phyloP scores from a whole-genome alignment of 2,113 vertebrate genomes.

The Arenaria interpres region DNA sequence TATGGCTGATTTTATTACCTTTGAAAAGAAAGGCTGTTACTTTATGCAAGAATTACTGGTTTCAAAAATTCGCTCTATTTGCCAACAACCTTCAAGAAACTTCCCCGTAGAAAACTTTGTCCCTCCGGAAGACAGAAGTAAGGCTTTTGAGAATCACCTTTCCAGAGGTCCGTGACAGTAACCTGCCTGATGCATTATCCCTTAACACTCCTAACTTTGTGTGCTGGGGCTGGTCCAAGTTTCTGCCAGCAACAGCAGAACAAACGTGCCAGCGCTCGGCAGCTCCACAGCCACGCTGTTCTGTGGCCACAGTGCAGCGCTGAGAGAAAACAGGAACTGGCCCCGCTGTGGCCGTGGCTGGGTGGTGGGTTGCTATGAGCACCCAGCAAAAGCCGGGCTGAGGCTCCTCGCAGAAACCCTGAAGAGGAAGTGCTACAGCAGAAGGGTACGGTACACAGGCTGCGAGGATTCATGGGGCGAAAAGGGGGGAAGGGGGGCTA shows the following conservation, averaged over 20 bases:
- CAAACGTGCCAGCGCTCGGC: rapidly evolving
- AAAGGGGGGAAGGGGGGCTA: rapidly evolving
- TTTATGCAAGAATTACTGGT: neutral
- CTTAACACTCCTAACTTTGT: rapidly evolving
- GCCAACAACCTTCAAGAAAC: neutral
- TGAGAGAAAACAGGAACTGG: neutral
- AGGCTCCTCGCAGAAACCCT: neutral
- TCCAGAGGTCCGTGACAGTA: rapidly evolving
- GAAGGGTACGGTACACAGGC: rapidly evolving
- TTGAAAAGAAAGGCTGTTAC: neutral
- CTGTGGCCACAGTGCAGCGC: neutral
- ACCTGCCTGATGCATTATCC: rapidly evolving
- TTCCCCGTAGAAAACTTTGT: neutral
- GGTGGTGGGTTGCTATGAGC: neutral
- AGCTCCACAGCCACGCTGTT: rapidly evolving
- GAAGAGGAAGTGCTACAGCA: neutral
- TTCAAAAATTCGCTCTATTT: neutral
- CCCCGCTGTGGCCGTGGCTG: rapidly evolving
- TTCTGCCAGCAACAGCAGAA: too few species aligned
- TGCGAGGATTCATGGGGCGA: rapidly evolving
- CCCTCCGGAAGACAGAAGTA: neutral
- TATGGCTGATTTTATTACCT: neutral
- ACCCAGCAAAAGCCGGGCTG: neutral
- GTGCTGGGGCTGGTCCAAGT: neutral
- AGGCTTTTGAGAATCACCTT: neutral